Evolutionary conservation across 2,113 vertebrate genomes (phyloP), one percentile per base, ranked within the genome.

Genomic region (Empidonax traillii): DNA sequence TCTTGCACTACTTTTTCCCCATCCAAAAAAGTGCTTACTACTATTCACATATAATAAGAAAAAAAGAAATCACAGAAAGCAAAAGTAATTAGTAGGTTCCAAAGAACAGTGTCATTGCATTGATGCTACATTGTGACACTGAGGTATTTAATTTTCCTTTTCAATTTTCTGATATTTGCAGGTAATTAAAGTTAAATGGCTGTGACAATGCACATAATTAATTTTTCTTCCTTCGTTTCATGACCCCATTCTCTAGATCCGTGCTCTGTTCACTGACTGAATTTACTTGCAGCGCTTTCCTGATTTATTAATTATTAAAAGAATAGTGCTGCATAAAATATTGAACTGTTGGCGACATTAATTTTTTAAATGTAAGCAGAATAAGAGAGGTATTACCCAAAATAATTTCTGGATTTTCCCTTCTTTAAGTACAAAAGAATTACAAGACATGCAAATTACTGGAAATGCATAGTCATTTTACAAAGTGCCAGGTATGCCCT

Each of bases 301-400:
- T 93, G 43, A 87, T 95, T 20, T 83, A 97, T 97, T 96, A 97
- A 97, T 97, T 94, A 97, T 98, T 98, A 81, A 98, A 98, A 95
- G 68, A 96, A 96, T 75, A 94, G 85, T 89, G 74, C 92, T 96
- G 61, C 88, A 97, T 98, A 87, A 98, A 98, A 97, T 96, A 97
- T 97, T 96, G 91, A 97, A 96, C 51, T 66, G 49, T 87, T 92
- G 85, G 71, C 59, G 90, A 96, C 89, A 97, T 97, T 95, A 73
- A 58, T 97, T 97, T 97, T 95, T 95, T 55, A 95, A 93, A 95
- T 93, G 63, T 80, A 96, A 93, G 83, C 76, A 93, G 76, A 96
- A 62, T 35, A 92, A 89, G 76, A 94, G 43, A 77, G 63, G 18
- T 81, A 95, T 71, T 94, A 85, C 74, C 30, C 95, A 88, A 91